phyloP scores from a whole-genome alignment of 2,888 invertebrate species.

The Xestia ashworthii region DNA sequence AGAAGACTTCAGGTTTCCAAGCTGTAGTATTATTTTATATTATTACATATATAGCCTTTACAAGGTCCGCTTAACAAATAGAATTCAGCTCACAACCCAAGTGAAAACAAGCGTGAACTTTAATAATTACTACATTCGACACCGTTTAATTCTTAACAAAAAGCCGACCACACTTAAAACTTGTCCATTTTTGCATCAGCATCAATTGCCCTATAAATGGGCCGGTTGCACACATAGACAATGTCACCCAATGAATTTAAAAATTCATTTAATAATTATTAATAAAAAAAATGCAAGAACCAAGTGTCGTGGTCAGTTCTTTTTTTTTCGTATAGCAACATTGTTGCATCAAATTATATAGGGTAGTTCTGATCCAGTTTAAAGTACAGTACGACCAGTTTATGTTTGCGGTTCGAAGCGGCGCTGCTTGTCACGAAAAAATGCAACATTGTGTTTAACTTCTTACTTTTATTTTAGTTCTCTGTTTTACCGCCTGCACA shows the following conservation, averaged over 20 bases:
- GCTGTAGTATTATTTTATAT: background rate
- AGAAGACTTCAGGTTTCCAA: background rate
- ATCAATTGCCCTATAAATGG: constrained; percentile 48
- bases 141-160: constrained; percentile 41
- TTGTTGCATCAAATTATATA: constrained; percentile 67
- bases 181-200: constrained; percentile 42
- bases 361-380: constrained; percentile 48
- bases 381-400: background rate
- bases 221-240: constrained; percentile 51
- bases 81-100: constrained; percentile 15
- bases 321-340: constrained; percentile 67
- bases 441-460: background rate
- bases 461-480: background rate
- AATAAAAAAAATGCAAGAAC: constrained; percentile 58
- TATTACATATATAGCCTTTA: background rate
- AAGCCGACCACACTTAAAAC: constrained; percentile 29
- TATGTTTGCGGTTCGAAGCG: background rate
- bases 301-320: constrained; percentile 66
- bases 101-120: constrained; percentile 34
- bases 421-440: background rate
- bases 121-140: constrained; percentile 41
- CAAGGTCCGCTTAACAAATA: background rate
- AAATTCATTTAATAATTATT: constrained; percentile 70
- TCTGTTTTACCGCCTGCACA: background rate
- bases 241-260: constrained; percentile 56